These are phyloP conservation scores for Heliopora coerulea DNA, from an alignment of 92 coral and sea anemone genomes.

Conservation along the genomic window DNA sequence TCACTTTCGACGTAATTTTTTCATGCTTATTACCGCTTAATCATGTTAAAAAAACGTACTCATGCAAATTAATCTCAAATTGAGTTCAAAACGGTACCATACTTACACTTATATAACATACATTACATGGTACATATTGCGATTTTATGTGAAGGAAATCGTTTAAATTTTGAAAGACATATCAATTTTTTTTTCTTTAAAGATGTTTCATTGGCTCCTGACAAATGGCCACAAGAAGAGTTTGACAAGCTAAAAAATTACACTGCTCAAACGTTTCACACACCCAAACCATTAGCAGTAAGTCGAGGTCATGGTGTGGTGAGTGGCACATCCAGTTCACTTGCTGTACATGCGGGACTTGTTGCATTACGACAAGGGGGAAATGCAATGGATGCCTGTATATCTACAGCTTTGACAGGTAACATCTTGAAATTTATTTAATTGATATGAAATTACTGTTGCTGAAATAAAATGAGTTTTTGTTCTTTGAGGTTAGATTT, in stretches of 20 bases:
- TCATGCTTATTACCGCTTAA: no score
- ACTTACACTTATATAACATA: no score
- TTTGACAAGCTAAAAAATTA: constrained; percentile 56
- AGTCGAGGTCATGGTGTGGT: constrained; percentile 74
- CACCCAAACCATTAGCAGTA: constrained; percentile 83
- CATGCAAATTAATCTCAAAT: no score
- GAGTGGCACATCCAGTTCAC: constrained; percentile 71
- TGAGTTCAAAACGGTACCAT: no score
- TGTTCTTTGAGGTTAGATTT: no score
- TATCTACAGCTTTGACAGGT: constrained; percentile 92
- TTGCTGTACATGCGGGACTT: constrained; percentile 84
- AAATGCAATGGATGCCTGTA: constrained; percentile 93
- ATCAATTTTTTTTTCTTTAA: not conserved
- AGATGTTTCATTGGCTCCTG: constrained; percentile 74
- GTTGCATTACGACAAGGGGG: constrained; percentile 87
- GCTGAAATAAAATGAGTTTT: no score
- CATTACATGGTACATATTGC: no score
- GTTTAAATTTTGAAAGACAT: no score
- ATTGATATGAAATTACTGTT: no score
- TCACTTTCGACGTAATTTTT: no score
- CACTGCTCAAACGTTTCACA: constrained; percentile 53
- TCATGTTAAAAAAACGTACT: no score
- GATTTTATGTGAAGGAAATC: no score
- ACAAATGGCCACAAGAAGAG: constrained; percentile 66
- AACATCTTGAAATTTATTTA: constrained; percentile 4